These are phyloP conservation scores for Drosophila kurseongensis DNA, from an alignment of 1,140 invertebrate genomes.

Conservation along the genomic window DNA sequence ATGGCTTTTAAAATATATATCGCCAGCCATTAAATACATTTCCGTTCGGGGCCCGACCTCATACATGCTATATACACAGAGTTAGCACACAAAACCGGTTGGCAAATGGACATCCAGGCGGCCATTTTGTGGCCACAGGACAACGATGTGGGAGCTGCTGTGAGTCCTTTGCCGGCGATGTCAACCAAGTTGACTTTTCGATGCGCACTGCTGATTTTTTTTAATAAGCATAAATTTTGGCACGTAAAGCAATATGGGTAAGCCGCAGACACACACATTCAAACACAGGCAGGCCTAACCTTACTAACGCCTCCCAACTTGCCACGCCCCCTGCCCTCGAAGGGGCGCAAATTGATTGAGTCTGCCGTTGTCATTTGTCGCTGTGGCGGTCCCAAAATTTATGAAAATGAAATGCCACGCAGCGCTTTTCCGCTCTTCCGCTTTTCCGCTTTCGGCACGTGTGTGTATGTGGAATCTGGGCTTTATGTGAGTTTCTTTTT, in stretches of 20 bases:
- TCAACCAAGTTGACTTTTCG: constrained; percentile 66
- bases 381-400: constrained; percentile 70
- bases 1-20: constrained; percentile 64
- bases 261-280: constrained; percentile 47
- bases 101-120: constrained; percentile 61
- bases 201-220: constrained; percentile 73
- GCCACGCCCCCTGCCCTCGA: constrained; percentile 13
- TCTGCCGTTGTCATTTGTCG: constrained; percentile 76
- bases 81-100: constrained; percentile 58
- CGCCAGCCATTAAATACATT: constrained; percentile 59
- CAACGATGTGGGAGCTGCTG: constrained; percentile 47
- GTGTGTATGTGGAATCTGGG: constrained; percentile 45
- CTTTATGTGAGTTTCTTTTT: constrained; percentile 11
- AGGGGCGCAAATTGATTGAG: constrained; percentile 74
- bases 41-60: constrained; percentile 24
- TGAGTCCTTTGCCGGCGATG: constrained; percentile 41
- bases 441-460: constrained; percentile 57
- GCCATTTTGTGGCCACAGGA: constrained; percentile 59
- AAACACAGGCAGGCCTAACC: constrained; percentile 15
- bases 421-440: constrained; percentile 66
- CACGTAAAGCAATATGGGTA: constrained; percentile 61
- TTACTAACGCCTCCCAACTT: constrained; percentile 22
- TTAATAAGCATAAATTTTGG: constrained; percentile 77
- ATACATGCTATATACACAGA: constrained; percentile 26
- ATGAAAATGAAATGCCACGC: constrained; percentile 74